Evolutionary conservation across 2,888 invertebrate species (phyloP).

Genomic region (Bursaphelenchus okinawaensis): DNA sequence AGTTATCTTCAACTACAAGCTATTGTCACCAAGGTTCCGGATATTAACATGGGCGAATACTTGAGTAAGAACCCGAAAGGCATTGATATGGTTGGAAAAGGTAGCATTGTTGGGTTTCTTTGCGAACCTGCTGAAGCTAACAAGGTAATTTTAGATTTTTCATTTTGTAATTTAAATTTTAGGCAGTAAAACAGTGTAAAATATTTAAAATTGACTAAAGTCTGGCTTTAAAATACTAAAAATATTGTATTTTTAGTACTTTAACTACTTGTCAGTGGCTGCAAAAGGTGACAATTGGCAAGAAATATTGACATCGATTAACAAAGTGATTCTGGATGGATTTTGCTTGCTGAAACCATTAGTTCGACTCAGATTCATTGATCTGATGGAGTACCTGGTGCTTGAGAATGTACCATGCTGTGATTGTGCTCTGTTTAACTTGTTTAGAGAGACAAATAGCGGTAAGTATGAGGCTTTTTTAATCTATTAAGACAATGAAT

Average conservation of each 20-base stretch:
- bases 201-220: background rate
- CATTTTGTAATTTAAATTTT: too few species aligned
- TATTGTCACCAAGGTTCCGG: background rate
- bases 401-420: background rate
- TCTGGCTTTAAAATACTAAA: background rate
- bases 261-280: background rate
- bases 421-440: background rate
- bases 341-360: background rate
- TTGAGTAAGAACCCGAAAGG: background rate
- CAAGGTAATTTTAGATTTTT: too few species aligned
- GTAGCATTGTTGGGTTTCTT: background rate
- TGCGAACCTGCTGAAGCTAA: background rate
- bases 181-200: too few species aligned
- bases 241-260: background rate
- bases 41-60: background rate
- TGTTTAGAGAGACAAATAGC: background rate
- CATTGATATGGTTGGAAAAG: background rate
- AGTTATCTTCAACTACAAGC: background rate
- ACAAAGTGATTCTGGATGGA: conserved; percentile 2
- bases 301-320: conserved; percentile 2
- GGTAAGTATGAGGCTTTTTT: background rate
- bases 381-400: background rate
- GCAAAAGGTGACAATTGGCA: background rate
- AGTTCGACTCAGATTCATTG: background rate
- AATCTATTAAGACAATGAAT: background rate